Conservation (phyloP, 2,888 invertebrate genomes). For the Xanthorhoe spadicearia region DNA sequence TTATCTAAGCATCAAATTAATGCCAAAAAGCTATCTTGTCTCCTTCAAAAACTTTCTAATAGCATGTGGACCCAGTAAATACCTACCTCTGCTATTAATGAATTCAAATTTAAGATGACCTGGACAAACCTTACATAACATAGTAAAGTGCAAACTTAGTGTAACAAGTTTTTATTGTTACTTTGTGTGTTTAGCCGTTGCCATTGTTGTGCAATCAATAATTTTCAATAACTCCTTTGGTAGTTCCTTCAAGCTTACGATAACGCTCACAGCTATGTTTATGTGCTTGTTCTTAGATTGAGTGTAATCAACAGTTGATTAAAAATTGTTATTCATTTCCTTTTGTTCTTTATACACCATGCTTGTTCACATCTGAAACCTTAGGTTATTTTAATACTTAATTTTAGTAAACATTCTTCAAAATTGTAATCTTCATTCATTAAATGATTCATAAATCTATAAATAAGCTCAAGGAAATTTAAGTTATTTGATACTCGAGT, state of each 20-base stretch:
- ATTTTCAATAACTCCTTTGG: conserved; percentile 79
- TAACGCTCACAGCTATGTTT: conserved; percentile 51
- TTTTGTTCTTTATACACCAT: conserved; percentile 45
- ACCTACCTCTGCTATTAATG: conserved; percentile 34
- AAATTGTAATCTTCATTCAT: neutral
- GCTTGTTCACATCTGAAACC: conserved; percentile 30
- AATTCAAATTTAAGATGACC: conserved; percentile 49
- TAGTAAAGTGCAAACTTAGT: conserved; percentile 51
- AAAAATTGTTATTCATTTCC: conserved; percentile 67
- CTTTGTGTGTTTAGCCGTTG: conserved; percentile 62
- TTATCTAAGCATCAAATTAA: neutral
- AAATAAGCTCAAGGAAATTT: conserved; percentile 39
- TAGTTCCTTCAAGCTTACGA: conserved; percentile 68
- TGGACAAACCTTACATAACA: conserved; percentile 53
- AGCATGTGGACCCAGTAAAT: conserved; percentile 32
- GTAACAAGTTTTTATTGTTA: conserved; percentile 71
- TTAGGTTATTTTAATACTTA: conserved; percentile 12
- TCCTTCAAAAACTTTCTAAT: conserved; percentile 44
- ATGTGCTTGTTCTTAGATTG: conserved; percentile 44
- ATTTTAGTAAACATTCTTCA: neutral
- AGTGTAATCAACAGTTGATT: conserved; percentile 72
- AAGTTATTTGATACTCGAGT: conserved; percentile 38
- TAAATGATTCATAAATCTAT: conserved; percentile 5
- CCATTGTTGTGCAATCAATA: conserved; percentile 81
- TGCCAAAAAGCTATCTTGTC: conserved; percentile 32